Conservation (phyloP, 1,140 invertebrate species). For the Calycopis cecrops region DNA sequence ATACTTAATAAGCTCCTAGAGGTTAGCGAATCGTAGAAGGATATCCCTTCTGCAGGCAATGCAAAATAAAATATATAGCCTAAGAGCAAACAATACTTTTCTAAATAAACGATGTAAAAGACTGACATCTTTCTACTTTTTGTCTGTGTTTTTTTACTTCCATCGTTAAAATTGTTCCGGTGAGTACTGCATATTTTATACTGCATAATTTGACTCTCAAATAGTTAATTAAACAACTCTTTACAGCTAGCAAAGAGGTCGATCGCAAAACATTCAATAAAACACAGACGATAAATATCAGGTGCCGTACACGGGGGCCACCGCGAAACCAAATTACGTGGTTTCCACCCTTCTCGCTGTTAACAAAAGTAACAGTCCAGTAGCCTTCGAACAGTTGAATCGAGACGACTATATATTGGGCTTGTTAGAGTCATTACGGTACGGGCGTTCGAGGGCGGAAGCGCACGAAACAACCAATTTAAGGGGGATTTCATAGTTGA, state of each 20-base stretch:
- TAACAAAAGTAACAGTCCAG: conserved; percentile 27
- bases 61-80: too few species aligned
- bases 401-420: conserved; percentile 16
- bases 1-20: too few species aligned
- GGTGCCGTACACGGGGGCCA: conserved; percentile 29
- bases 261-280: conserved; percentile 1
- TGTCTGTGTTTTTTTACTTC: too few species aligned
- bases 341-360: conserved; percentile 33
- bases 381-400: conserved; percentile 16
- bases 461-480: conserved; percentile 35
- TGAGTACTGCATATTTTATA: too few species aligned
- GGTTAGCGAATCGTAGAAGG: too few species aligned
- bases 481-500: conserved; percentile 45
- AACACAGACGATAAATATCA: conserved; percentile 11
- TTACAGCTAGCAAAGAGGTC: neutral
- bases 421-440: conserved; percentile 51
- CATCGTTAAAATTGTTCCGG: too few species aligned
- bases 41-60: too few species aligned
- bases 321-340: conserved; percentile 47
- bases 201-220: too few species aligned
- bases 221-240: too few species aligned
- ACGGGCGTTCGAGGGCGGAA: conserved; percentile 21
- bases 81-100: too few species aligned
- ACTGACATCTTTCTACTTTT: too few species aligned
- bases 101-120: too few species aligned